Evolutionary conservation across 2,888 invertebrate genomes (phyloP), one percentile per base, ranked within the genome.

Genomic region (Euproctis similis): DNA sequence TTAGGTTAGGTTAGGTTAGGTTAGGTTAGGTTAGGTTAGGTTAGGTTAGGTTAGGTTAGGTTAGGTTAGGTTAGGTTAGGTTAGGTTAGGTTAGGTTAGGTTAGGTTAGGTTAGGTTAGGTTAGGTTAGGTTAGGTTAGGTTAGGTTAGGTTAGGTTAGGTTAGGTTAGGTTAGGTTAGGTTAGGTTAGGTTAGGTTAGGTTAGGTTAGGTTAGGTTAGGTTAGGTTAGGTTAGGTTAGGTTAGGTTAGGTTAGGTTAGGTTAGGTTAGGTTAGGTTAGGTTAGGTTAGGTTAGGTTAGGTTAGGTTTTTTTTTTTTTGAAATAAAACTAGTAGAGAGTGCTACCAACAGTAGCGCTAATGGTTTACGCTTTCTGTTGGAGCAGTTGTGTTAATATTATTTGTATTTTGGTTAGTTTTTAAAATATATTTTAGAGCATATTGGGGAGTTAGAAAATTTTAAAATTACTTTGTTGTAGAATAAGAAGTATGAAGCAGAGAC

Each of bases 61-160:
- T 36, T 32, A 37, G 36, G 34, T 37, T 37, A 40, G 38, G 36
- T 36, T 36, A 38, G 43, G 38, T 36, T 34, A 39, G 43, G 39
- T 39, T 34, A 5, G 28, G 7, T 11, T 14, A 26, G 16, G 6
- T 16, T 9, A 41, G 45, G 45, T 45, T 48, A 40, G 40, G 44
- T 51, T 47, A 40, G 45, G 46, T 50, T 49, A 49, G 45, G 48
- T 56, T 50, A 39, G 54, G 53, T 53, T 49, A 46, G 52, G 55
- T 24, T 24, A 24, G 24, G 24, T 24, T 24, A 23, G 17, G 12
- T 13, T 13, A 14, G 21, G 27, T 24, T 18, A 24, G 27, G 27
- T 27, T 27, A 27, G 27, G 27, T 27, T 27, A 27, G 27, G 27
- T 27, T 27, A 27, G 27, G 27, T 20, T 27, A 22, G 28, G 28